These are phyloP conservation scores for Pongo pygmaeus DNA, from an alignment of 2,113 vertebrate genomes.

Conservation along the genomic window DNA sequence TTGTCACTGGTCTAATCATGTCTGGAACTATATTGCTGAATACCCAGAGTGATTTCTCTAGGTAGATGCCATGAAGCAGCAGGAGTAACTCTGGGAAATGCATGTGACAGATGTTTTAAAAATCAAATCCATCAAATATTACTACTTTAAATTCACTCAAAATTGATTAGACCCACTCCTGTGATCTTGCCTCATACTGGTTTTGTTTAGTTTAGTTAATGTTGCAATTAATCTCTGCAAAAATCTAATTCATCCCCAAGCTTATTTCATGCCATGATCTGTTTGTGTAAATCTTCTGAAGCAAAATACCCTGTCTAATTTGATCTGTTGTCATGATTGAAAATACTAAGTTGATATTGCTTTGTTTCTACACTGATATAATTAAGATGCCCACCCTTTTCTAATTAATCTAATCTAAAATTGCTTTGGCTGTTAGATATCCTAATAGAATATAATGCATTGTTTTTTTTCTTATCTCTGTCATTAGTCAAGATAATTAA, in stretches of 20 bases:
- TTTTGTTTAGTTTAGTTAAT: conserved; percentile 82
- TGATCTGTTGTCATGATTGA: conserved; percentile 70
- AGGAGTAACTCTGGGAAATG: neutral
- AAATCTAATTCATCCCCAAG: conserved; percentile 72
- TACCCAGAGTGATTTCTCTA: neutral
- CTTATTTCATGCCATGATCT: conserved; percentile 64
- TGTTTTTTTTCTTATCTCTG: conserved; percentile 72
- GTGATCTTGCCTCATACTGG: conserved; percentile 65
- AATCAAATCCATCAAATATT: conserved; percentile 77
- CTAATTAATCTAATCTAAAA: conserved; percentile 81
- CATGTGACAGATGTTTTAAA: conserved; percentile 78
- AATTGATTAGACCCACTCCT: conserved; percentile 79
- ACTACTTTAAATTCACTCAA: conserved; percentile 78
- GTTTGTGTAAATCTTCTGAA: conserved; percentile 70
- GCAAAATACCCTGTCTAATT: conserved; percentile 74
- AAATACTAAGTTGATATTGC: conserved; percentile 63
- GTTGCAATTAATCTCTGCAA: conserved; percentile 77
- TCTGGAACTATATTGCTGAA: neutral
- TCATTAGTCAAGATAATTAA: conserved; percentile 73
- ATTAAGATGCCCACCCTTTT: conserved; percentile 65
- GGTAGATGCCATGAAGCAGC: conserved; percentile 48
- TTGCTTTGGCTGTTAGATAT: conserved; percentile 67
- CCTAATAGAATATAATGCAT: conserved; percentile 69
- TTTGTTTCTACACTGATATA: conserved; percentile 62
- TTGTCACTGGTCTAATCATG: neutral